Conservation (phyloP, 2,888 invertebrate species). For the Athalia circularis region DNA sequence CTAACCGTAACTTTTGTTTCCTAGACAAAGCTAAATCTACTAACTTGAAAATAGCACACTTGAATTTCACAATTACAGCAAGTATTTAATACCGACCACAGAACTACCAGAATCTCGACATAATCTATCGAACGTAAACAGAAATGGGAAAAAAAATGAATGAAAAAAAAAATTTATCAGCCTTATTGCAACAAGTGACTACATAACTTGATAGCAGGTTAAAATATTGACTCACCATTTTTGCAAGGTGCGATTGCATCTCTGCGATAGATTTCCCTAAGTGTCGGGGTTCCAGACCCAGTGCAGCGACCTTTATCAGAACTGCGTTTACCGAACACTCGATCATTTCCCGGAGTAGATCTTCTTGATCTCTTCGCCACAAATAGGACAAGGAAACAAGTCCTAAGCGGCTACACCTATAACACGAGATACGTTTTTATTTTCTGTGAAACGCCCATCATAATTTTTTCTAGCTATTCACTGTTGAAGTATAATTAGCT, state of each 20-base stretch:
- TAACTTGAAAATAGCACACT: constrained; percentile 37
- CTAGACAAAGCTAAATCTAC: constrained; percentile 38
- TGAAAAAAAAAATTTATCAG: neutral
- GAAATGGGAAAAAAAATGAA: neutral
- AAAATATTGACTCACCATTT: constrained; percentile 80
- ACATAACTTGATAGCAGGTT: neutral
- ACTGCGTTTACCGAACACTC: constrained; percentile 93
- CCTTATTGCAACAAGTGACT: neutral
- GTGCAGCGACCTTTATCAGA: constrained; percentile 97
- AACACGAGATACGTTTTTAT: constrained; percentile 65
- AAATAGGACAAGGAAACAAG: constrained; percentile 93
- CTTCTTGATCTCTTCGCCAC: constrained; percentile 97
- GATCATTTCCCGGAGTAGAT: constrained; percentile 97
- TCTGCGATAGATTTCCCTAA: constrained; percentile 90
- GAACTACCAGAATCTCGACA: neutral
- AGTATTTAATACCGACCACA: neutral
- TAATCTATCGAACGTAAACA: neutral
- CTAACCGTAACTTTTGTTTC: constrained; percentile 37
- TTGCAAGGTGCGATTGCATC: constrained; percentile 90
- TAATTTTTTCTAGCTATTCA: neutral
- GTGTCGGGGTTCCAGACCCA: constrained; percentile 93
- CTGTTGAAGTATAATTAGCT: neutral
- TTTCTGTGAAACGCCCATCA: constrained; percentile 22
- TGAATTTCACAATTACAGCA: constrained; percentile 37
- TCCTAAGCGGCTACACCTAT: constrained; percentile 91